These are phyloP conservation scores for Lordiphosa clarofinis DNA, from an alignment of 1,140 invertebrate species.

Conservation along the genomic window DNA sequence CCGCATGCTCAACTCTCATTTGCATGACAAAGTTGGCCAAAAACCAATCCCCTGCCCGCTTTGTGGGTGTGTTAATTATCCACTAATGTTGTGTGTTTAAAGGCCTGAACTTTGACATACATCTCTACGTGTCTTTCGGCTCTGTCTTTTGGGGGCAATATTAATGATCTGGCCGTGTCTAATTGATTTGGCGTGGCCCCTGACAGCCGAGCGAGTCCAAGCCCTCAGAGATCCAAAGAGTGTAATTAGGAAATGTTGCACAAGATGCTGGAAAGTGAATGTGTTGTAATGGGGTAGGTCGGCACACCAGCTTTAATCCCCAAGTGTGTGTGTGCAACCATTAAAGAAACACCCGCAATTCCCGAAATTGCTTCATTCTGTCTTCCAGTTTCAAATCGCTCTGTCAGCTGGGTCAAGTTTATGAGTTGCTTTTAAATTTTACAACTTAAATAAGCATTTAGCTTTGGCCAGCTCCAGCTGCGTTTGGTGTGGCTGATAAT, in stretches of 20 bases:
- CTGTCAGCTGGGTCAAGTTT: conserved; percentile 33
- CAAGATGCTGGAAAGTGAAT: conserved; percentile 5
- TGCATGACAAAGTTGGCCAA: conserved; percentile 75
- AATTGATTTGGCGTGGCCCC: too few relatives aligned
- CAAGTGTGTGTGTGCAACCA: too few relatives aligned
- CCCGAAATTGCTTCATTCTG: conserved; percentile 28
- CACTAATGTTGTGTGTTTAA: conserved; percentile 63
- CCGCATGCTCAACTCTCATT: conserved; percentile 56
- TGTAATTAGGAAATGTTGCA: too few relatives aligned
- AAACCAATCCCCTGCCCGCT: conserved; percentile 26
- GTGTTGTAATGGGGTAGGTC: conserved; percentile 5
- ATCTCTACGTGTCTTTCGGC: conserved; percentile 15
- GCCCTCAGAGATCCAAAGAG: too few relatives aligned
- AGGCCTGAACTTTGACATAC: conserved; percentile 56
- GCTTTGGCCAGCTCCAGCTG: conserved; percentile 39
- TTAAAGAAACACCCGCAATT: conserved; percentile 2
- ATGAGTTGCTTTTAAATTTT: conserved; percentile 69
- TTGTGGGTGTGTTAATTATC: conserved; percentile 74
- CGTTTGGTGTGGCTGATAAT: too few relatives aligned
- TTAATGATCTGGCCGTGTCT: conserved; percentile 33
- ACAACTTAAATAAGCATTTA: conserved; percentile 62
- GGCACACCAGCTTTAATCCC: too few relatives aligned
- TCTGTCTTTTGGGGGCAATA: conserved; percentile 15
- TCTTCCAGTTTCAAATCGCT: neutral
- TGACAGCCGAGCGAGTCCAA: too few relatives aligned